phyloP scores from a whole-genome alignment of 2,113 vertebrate genomes.

The Greenwoodochromis staneri region DNA sequence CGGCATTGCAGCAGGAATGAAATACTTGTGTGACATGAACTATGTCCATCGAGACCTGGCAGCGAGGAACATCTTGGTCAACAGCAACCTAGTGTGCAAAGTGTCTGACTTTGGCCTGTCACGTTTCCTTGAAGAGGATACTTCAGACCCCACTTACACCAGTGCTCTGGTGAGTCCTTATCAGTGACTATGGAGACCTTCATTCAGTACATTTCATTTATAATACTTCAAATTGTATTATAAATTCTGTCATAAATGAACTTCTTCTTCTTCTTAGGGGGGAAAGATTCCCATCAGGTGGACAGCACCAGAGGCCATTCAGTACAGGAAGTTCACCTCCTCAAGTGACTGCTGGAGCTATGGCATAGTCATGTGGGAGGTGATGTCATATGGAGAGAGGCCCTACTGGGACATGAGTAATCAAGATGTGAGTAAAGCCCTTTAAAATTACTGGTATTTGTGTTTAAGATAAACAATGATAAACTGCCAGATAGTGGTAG shows the following conservation, averaged over 20 bases:
- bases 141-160: constrained; percentile 95
- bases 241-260: not conserved
- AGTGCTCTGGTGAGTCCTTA: constrained; percentile 82
- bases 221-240: not conserved
- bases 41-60: constrained; percentile 94
- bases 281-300: constrained; percentile 77
- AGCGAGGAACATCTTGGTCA: constrained; percentile 92
- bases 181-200: not conserved
- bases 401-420: constrained; percentile 81
- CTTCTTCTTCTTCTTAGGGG: constrained; percentile 40
- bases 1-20: constrained; percentile 92
- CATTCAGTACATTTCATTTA: not conserved
- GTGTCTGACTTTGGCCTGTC: constrained; percentile 95
- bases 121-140: constrained; percentile 91
- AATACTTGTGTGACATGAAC: constrained; percentile 95
- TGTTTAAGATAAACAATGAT: not conserved
- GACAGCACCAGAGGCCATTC: constrained; percentile 76
- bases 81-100: constrained; percentile 97
- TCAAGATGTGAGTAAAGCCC: constrained; percentile 66
- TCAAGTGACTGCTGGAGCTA: constrained; percentile 78
- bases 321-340: constrained; percentile 77
- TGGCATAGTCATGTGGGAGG: constrained; percentile 78
- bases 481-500: not conserved
- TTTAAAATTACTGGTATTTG: not conserved
- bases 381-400: constrained; percentile 77